A percentile compares a stretch with the other conserved stretches of the same genome.
phyloP scores from a whole-genome alignment of 30 jellyfish, hydroid and myxozoan genomes.

The Pelagia noctiluca region DNA sequence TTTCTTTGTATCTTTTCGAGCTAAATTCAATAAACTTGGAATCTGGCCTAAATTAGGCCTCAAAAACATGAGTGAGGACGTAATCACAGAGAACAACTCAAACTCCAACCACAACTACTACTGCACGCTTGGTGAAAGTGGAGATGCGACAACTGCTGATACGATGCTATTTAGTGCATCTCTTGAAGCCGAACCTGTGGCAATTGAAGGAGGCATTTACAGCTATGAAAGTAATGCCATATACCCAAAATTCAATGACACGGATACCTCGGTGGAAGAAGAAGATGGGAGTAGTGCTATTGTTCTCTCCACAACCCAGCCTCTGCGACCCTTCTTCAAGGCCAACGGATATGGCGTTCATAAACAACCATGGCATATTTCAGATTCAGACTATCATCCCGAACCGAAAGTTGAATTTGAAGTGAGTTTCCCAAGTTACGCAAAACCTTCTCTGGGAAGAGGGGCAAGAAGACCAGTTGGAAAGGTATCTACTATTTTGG shows the following conservation, averaged over 20 bases:
- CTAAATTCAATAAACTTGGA: too few species aligned
- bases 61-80: too few species aligned
- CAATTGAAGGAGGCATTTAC: conserved; percentile 59
- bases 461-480: conserved; percentile 71
- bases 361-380: conserved; percentile 30
- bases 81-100: too few species aligned
- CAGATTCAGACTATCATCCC: conserved; percentile 48
- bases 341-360: conserved; percentile 31
- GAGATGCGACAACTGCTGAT: too few species aligned
- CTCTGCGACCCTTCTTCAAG: conserved; percentile 53
- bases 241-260: conserved; percentile 52
- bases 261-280: conserved; percentile 65
- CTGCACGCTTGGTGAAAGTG: too few species aligned
- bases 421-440: conserved; percentile 34
- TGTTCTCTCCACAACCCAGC: conserved; percentile 61
- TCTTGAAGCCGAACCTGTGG: conserved; percentile 59
- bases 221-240: conserved; percentile 46
- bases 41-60: too few species aligned
- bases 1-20: too few species aligned
- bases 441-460: conserved; percentile 1
- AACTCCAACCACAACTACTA: too few species aligned
- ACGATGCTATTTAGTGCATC: conserved; percentile 61
- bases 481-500: conserved; percentile 79
- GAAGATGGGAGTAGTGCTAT: conserved; percentile 47
- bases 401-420: conserved; percentile 42